Base-by-base conservation (phyloP, 2,888 invertebrate species). In the Drosophila imparisetae region DNA sequence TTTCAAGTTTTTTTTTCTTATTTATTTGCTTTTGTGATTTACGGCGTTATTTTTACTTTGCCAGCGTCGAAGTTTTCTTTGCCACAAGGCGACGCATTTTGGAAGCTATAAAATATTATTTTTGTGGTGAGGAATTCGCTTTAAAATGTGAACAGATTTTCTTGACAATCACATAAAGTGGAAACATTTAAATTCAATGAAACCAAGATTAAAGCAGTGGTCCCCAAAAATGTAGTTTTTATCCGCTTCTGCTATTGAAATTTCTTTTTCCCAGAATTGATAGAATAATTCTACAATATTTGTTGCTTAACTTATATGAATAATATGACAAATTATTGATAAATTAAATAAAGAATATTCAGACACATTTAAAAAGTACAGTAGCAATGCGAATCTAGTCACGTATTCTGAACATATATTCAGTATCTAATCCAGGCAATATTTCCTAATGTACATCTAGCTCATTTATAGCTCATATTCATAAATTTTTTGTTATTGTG, bases 1-100 rank as follows among this genome's bases (percentile, higher is more conserved):
- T 18, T 52, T 24, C 34, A 15, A 45, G 8, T 45, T 15, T 15
- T 45, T 40, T 11, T 71, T 58, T 18, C 10, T 34, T 67, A 53
- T 54, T 86, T 83, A 68, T 81, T 78, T 81, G 63, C 71, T 66
- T 72, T 72, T 63, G 53, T 72, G 62, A 86, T 83, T 83, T 78
- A 72, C 80, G 60, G 63, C 80, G 72, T 71, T 79, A 67, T 52
- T 69, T 70, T 59, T 61, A 64, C 57, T 75, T 52, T 38, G 61
- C 29, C 40, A 29, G 38, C 49, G 30, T 58, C 49, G 21, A 49
- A 70, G 70, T 60, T 71, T 58, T 63, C 5, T 7, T 32, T 60
- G 21, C 21, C n/a, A 55, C 54, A 55, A 62, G 54, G 53, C 21
- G 53, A 24, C 29, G 58, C 32, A 15, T 49, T 18, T 60, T 49